phyloP scores from a whole-genome alignment of 2,888 invertebrate genomes.

The Zhuqinia jingwanae region DNA sequence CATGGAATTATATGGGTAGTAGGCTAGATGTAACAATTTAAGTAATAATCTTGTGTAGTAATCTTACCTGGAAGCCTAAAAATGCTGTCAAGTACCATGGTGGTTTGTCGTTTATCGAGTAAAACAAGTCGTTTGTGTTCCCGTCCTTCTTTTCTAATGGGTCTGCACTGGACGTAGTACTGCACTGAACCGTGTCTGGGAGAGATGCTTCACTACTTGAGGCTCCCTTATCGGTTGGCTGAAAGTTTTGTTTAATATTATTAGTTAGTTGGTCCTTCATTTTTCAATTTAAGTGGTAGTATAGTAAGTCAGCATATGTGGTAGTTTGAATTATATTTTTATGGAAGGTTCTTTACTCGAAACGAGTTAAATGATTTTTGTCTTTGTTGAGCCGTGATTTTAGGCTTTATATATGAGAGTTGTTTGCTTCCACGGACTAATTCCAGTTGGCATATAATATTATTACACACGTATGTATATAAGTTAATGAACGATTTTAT shows the following conservation, averaged over 20 bases:
- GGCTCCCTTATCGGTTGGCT: conserved; percentile 11
- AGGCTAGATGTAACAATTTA: too few relatives aligned
- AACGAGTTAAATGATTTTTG: background rate
- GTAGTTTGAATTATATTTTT: background rate
- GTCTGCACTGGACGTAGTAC: conserved; percentile 41
- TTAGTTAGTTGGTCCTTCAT: conserved; percentile 15
- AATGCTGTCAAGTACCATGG: conserved; percentile 92
- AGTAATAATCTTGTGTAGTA: background rate
- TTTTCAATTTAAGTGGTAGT: background rate
- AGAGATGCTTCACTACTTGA: background rate
- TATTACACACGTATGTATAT: background rate
- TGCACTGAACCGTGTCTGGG: background rate
- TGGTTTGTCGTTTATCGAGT: conserved; percentile 90
- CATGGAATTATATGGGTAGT: too few relatives aligned
- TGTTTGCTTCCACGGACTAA: background rate
- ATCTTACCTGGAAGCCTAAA: conserved; percentile 88
- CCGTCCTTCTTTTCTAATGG: conserved; percentile 27
- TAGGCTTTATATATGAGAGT: conserved; percentile 20
- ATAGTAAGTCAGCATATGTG: background rate
- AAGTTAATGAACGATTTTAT: too few relatives aligned
- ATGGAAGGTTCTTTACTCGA: background rate
- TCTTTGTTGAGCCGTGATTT: conserved; percentile 2
- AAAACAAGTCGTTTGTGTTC: conserved; percentile 80
- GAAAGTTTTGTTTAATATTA: conserved; percentile 49
- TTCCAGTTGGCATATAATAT: background rate